Conservation (phyloP, 2,113 vertebrate species). For the Perca schrenkii region DNA sequence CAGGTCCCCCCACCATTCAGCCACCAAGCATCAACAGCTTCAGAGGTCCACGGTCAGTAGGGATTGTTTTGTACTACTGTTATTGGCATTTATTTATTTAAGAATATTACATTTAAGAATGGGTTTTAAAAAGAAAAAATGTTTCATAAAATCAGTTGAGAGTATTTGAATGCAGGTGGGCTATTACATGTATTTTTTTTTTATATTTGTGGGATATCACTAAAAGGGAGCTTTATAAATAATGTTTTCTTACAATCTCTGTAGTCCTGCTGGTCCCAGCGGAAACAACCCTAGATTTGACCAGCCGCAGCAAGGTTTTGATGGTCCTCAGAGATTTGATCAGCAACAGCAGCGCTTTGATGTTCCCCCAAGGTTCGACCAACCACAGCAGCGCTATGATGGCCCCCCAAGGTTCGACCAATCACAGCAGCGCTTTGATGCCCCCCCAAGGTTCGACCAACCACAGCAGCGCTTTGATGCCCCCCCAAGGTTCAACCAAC, state of each 20-base stretch:
- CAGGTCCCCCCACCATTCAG: slow-evolving; percentile 84
- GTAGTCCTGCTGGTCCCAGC: slow-evolving; percentile 79
- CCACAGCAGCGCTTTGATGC: slow-evolving; percentile 83
- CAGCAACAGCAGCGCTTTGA: slow-evolving; percentile 81
- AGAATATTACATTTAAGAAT: background rate
- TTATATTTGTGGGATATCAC: background rate
- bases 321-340: slow-evolving; percentile 79
- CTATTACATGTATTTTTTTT: background rate
- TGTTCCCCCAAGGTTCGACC: slow-evolving; percentile 77
- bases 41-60: slow-evolving; percentile 87
- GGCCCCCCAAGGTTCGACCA: slow-evolving; percentile 61
- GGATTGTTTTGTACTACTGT: background rate
- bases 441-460: slow-evolving; percentile 68
- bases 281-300: slow-evolving; percentile 65
- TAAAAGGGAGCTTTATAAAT: background rate
- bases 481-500: slow-evolving; percentile 76
- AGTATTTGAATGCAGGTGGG: background rate
- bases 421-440: slow-evolving; percentile 81
- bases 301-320: slow-evolving; percentile 69
- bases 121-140: background rate
- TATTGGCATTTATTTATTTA: background rate
- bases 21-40: slow-evolving; percentile 86
- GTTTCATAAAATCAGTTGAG: background rate
- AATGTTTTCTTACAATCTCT: background rate
- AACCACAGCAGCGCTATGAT: slow-evolving; percentile 52